These are phyloP conservation scores for Urosaurus nigricauda DNA, from an alignment of 2,797 vertebrate species.

Conservation along the genomic window DNA sequence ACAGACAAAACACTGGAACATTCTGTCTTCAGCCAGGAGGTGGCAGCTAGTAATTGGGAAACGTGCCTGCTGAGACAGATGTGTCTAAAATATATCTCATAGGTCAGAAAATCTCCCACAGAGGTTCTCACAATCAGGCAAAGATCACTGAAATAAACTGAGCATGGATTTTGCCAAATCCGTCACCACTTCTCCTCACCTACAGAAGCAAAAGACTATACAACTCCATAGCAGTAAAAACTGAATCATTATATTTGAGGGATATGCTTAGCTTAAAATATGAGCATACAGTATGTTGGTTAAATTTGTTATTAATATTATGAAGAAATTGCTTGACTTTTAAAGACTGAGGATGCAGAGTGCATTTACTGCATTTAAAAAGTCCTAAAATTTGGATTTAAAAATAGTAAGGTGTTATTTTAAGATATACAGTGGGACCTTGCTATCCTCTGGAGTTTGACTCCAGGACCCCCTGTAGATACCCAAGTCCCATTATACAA, in stretches of 20 bases:
- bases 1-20: background rate
- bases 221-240: background rate
- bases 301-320: too few species aligned
- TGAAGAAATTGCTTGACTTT: conserved; percentile 14
- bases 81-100: background rate
- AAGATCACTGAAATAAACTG: background rate
- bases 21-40: background rate
- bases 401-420: conserved; percentile 36
- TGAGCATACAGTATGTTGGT: background rate
- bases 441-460: too few species aligned
- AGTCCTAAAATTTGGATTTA: conserved; percentile 10
- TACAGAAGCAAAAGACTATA: background rate
- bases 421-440: background rate
- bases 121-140: background rate
- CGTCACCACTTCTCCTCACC: background rate
- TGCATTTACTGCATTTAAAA: background rate
- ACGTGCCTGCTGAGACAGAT: background rate
- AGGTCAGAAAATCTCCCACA: background rate
- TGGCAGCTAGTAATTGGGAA: background rate
- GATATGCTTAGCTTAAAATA: background rate
- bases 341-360: conserved; percentile 18
- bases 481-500: too few species aligned
- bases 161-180: background rate
- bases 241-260: background rate
- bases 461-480: too few species aligned